phyloP scores from a whole-genome alignment of 2,888 invertebrate species.

The Pristionchus fissidentatus region DNA sequence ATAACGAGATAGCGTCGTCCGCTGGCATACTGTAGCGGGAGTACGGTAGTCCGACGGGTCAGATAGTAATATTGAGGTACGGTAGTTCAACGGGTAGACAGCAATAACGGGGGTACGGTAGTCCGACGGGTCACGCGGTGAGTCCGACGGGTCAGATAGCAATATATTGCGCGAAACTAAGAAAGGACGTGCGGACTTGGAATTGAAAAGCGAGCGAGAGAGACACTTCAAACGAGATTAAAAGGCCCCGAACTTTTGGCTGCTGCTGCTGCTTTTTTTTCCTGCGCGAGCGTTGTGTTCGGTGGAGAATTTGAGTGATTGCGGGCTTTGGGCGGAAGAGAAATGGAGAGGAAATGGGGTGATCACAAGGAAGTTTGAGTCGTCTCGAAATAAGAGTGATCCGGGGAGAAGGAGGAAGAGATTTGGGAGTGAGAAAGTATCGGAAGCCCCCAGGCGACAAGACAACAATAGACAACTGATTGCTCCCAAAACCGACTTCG shows the following conservation, averaged over 20 bases:
- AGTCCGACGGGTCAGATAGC: background rate
- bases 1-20: background rate
- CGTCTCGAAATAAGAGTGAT: no score
- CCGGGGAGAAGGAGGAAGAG: background rate
- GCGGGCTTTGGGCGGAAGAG: background rate
- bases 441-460: background rate
- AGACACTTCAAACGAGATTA: constrained; percentile 22
- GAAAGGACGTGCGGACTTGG: background rate
- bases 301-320: background rate
- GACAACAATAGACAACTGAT: constrained; percentile 9
- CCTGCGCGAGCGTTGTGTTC: background rate
- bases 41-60: constrained; percentile 10
- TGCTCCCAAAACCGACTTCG: background rate
- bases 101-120: no score
- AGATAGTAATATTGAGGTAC: background rate
- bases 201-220: background rate
- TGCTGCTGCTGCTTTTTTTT: no score
- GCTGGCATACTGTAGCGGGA: constrained; percentile 44
- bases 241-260: background rate
- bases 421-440: no score
- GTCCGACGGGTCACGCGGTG: background rate
- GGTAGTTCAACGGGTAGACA: no score
- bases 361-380: background rate
- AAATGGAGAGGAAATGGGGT: background rate
- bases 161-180: background rate